These are phyloP conservation scores for Hafferia zeledoni DNA, from an alignment of 2,797 vertebrate species.

Conservation along the genomic window DNA sequence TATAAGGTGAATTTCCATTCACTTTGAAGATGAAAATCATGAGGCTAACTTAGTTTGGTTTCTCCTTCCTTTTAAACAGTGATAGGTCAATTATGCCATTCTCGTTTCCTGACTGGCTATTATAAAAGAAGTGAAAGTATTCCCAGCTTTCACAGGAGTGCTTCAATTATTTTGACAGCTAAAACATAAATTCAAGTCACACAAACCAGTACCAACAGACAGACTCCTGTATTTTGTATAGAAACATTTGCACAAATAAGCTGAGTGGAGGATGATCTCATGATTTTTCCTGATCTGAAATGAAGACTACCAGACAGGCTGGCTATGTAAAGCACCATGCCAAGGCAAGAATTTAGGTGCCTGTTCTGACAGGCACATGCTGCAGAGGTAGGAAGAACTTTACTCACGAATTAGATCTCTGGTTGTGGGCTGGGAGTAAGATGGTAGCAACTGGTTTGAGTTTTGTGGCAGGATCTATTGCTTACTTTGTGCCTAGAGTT, in stretches of 20 bases:
- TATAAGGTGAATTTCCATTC: not conserved
- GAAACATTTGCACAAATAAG: not conserved
- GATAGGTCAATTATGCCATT: not conserved
- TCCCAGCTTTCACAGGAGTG: not conserved
- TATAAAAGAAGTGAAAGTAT: not conserved
- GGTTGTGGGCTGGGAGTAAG: not conserved
- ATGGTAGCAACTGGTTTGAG: not conserved
- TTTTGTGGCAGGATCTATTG: not conserved
- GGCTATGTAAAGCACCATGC: not conserved
- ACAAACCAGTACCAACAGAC: not conserved
- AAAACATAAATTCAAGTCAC: not conserved
- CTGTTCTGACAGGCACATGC: accelerated
- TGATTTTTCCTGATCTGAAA: not conserved
- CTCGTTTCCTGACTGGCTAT: not conserved
- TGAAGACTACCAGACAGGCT: not conserved
- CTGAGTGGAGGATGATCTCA: not conserved
- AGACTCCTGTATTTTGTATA: not conserved
- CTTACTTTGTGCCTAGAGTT: not conserved
- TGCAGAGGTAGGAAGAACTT: not conserved
- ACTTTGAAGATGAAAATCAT: not conserved
- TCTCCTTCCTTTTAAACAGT: not conserved
- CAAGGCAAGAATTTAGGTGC: not conserved
- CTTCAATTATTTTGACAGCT: not conserved
- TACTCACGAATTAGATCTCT: not conserved
- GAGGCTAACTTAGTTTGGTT: not conserved